phyloP scores from a whole-genome alignment of 2,888 invertebrate genomes.

The Drosophila lutescens region DNA sequence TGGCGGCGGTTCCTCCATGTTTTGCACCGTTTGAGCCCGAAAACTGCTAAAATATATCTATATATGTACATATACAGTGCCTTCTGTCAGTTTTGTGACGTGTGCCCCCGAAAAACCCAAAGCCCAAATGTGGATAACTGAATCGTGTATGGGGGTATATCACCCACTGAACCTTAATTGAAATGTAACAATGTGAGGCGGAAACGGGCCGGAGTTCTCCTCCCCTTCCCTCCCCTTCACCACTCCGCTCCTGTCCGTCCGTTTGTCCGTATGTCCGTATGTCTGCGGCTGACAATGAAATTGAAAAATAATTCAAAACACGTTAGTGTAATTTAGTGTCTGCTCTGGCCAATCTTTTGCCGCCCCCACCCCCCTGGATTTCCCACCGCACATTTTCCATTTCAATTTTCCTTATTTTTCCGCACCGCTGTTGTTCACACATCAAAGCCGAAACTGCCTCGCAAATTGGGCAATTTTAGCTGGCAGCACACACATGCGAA shows the following conservation, averaged over 20 bases:
- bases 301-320: constrained; percentile 83
- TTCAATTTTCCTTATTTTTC: constrained; percentile 33
- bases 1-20: constrained; percentile 43
- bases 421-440: constrained; percentile 64
- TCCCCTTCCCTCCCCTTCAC: constrained; percentile 18
- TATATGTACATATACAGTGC: neutral
- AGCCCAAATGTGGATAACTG: neutral
- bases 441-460: constrained; percentile 67
- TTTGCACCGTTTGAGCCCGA: neutral
- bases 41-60: neutral
- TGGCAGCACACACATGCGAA: constrained; percentile 27
- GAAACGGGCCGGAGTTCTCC: constrained; percentile 46
- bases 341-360: constrained; percentile 31
- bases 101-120: neutral
- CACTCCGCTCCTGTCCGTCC: constrained; percentile 17
- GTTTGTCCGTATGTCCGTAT: constrained; percentile 26
- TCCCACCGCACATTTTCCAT: constrained; percentile 27
- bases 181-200: constrained; percentile 75
- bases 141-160: neutral
- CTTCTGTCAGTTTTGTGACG: neutral
- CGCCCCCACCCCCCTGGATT: neutral
- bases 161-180: constrained; percentile 67
- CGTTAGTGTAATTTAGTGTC: constrained; percentile 83
- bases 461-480: constrained; percentile 73
- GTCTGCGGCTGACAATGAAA: constrained; percentile 76